Evolutionary conservation across 2,888 invertebrate species (phyloP), one percentile per base, ranked within the genome.

Genomic region (Poecilobothrus nobilitatus): DNA sequence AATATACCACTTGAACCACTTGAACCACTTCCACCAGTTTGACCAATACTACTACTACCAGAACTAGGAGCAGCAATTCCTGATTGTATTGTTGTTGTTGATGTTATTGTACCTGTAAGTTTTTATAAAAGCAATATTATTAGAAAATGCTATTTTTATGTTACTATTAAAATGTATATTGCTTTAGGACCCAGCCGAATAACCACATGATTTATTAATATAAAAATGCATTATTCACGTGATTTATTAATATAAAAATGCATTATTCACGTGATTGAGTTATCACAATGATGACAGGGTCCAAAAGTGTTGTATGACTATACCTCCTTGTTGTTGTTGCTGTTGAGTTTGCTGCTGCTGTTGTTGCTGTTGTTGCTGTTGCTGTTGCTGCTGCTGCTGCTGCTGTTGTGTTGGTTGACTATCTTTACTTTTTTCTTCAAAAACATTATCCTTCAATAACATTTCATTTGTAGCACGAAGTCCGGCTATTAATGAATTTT

Each of bases 401-500:
- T 64, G 62, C 7, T 22, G 66, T 20, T 27, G 22, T 3, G 65
- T 66, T 8, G 72, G 74, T 22, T 65, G 63, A n/a, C 78, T 77
- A 65, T 86, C 89, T 82, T 84, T 89, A 0, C 72, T 70, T 82
- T 84, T 89, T 67, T 87, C 86, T 76, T 91, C 91, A 67, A 85
- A 84, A 62, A 84, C 83, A 74, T 84, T 86, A 73, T 86, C 83
- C 15, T 84, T 83, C 72, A 87, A 84, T 62, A 85, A 79, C 1
- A 84, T 78, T 78, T 93, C 93, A 75, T 93, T 92, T 0, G 92
- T 92, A 34, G 95, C 95, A 68, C 97, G 85, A 68, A 97, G 82
- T 10, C 95, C 94, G 5, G 94, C 94, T 67, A 97, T 91, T 20
- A 97, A 83, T 78, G 94, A 95, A 71, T 94, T 94, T 83, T 95